Evolutionary conservation across 1,140 invertebrate genomes (phyloP).

Genomic region (Acromyrmex echinatior): DNA sequence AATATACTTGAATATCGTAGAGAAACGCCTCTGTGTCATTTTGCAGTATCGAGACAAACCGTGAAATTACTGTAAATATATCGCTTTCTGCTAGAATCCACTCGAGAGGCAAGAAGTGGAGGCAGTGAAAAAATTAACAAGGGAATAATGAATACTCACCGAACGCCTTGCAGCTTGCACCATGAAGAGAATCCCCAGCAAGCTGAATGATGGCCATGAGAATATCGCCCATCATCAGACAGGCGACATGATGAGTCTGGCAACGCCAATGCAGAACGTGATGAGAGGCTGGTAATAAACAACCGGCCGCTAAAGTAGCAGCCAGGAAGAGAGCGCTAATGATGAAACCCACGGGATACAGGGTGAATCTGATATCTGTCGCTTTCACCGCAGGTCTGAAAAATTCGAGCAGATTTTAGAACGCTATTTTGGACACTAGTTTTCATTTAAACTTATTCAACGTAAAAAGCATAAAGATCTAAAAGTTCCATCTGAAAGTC

Average conservation of each 20-base stretch:
- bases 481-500: not conserved
- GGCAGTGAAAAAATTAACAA: constrained; percentile 59
- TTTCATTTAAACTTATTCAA: not conserved
- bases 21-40: not conserved
- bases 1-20: constrained; percentile 25
- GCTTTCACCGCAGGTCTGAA: constrained; percentile 78
- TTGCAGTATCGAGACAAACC: not conserved
- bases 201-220: constrained; percentile 92
- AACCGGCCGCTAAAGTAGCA: constrained; percentile 91
- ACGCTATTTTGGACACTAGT: not conserved
- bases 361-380: constrained; percentile 88
- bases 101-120: constrained; percentile 2
- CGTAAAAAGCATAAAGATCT: not conserved
- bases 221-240: constrained; percentile 92
- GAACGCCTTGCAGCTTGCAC: constrained; percentile 88
- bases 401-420: constrained; percentile 25
- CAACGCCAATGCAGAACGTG: constrained; percentile 94
- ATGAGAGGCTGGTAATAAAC: constrained; percentile 92
- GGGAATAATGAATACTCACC: constrained; percentile 87
- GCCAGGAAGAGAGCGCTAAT: constrained; percentile 92
- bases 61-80: constrained; percentile 26
- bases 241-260: constrained; percentile 93
- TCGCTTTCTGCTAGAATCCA: not conserved
- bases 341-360: constrained; percentile 92
- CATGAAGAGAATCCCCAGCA: constrained; percentile 87